Evolutionary conservation across 2,113 vertebrate genomes (phyloP).

Genomic region (Daubentonia madagascariensis): DNA sequence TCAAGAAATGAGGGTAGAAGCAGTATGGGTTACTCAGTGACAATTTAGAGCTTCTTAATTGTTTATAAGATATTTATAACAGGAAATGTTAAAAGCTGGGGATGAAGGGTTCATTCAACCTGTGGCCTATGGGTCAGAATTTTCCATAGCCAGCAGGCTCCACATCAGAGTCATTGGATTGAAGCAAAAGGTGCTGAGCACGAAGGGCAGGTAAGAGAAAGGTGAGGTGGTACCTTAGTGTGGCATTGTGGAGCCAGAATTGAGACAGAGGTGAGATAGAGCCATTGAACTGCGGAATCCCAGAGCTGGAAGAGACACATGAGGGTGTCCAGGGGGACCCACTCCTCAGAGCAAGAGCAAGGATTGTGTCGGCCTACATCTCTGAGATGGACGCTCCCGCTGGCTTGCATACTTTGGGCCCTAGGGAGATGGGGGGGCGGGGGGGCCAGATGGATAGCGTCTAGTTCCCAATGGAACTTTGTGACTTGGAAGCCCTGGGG

Average conservation of each 20-base stretch:
- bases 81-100: neutral
- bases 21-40: neutral
- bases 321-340: neutral
- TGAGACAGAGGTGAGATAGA: neutral
- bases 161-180: neutral
- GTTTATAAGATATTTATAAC: neutral
- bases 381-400: neutral
- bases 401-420: too few species aligned
- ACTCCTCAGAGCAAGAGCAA: neutral
- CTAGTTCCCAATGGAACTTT: neutral
- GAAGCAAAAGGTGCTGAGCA: neutral
- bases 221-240: neutral
- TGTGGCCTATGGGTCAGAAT: neutral
- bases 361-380: neutral
- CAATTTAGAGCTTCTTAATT: neutral
- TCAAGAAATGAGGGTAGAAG: neutral
- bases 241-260: neutral
- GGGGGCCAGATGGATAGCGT: too few species aligned
- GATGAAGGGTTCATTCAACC: neutral
- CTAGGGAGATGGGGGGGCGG: neutral
- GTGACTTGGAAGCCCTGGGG: neutral
- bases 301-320: neutral
- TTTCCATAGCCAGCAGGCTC: neutral
- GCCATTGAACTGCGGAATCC: neutral
- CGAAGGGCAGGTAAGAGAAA: neutral